Conservation (phyloP, 2,113 vertebrate genomes). For the Rhinichthys klamathensis region DNA sequence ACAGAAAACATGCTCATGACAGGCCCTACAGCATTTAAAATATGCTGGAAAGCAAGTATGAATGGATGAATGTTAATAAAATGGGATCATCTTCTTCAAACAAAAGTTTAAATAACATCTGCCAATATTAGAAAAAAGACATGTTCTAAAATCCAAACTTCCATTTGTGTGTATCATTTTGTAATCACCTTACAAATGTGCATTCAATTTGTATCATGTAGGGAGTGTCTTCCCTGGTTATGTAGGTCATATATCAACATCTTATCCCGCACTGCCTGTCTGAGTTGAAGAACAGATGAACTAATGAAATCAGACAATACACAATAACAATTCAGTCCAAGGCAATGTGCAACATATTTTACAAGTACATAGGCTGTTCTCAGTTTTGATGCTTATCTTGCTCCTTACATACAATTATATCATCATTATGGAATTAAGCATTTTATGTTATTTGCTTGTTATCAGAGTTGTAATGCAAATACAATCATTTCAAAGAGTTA, state of each 20-base stretch:
- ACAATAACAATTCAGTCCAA: neutral
- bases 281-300: slow-evolving; percentile 36
- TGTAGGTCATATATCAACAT: slow-evolving; percentile 43
- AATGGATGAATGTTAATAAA: neutral
- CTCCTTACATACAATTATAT: neutral
- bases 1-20: too few species aligned
- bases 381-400: neutral
- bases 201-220: slow-evolving; percentile 11
- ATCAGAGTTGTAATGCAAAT: neutral
- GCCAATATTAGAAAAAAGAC: too few species aligned
- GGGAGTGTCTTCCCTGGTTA: slow-evolving; percentile 3
- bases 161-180: neutral
- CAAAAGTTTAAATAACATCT: neutral
- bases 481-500: neutral
- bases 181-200: slow-evolving; percentile 5
- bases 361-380: neutral
- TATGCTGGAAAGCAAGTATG: neutral
- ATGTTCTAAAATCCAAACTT: neutral
- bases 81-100: neutral
- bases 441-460: neutral
- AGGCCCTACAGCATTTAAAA: neutral
- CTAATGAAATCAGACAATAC: slow-evolving; percentile 31
- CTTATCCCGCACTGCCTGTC: slow-evolving; percentile 8
- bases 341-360: neutral
- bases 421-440: neutral